Base-by-base conservation (phyloP, 2,888 invertebrate species). In the Hypsopygia costalis region DNA sequence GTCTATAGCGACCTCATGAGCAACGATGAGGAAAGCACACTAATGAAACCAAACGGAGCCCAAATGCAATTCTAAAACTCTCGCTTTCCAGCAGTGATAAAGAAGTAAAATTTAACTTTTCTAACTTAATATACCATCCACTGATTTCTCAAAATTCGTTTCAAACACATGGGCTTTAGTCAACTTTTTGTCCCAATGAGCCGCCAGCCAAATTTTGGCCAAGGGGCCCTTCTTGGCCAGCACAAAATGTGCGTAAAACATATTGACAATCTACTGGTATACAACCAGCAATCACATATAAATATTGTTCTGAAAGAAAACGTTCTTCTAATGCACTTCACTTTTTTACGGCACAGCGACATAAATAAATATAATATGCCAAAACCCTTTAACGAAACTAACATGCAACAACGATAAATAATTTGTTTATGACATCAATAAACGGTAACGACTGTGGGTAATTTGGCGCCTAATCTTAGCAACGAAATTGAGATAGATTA, bases 171-270 rank as follows among this genome's bases (percentile, higher is more conserved):
- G 99, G 44, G 99, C 98, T 79, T 99, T 99, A 4, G 99, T 99
- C 41, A 99, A 90, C 78, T 99, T 99, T 76, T 99, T 99, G 81
- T 99, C 99, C 99, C 99, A 99, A 86, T 99, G 99, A 56, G 99
- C 99, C 41, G 99, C 99, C 67, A 99, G 90, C 99, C 99, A 99
- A 81, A 99, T 98, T 72, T 98, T 94, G 89, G 99, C 98, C 90
- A 99, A 82, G 22, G 99, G 99, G 76, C 99, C 99, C 81, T 99
- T 99, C 90, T 99, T 99, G 91, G 98, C 98, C 90, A 99, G 92
- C 81, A 99, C 98, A 92, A 99, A 99, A 90, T 99, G 99, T 80
- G 99, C 98, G 91, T 99, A 99, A 92, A 99, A 99, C 99, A 99
- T 99, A 51, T 59, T 89, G 69, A 58, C 62, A 53, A 55, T 57